phyloP scores from a whole-genome alignment of 37 sponge, comb jelly and placozoan species.

The Ephydatia muelleri region DNA sequence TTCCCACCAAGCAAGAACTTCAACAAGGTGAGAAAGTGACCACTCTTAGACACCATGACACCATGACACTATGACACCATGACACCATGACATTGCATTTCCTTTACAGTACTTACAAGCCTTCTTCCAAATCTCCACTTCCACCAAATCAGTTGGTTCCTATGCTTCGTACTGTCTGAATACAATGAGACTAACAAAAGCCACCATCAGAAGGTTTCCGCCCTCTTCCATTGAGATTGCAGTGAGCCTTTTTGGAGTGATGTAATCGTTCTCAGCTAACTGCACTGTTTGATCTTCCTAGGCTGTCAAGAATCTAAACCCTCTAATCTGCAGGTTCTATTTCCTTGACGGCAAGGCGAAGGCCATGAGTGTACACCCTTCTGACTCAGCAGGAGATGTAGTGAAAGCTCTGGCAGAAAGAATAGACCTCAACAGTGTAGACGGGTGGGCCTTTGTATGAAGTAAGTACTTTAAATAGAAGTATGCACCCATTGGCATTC shows the following conservation, averaged over 20 bases:
- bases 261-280: not conserved
- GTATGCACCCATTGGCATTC: not conserved
- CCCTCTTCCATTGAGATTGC: slow-evolving; percentile 94
- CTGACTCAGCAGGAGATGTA: slow-evolving; percentile 83
- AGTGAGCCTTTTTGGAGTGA: slow-evolving; percentile 52
- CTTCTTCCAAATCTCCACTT: slow-evolving; percentile 53
- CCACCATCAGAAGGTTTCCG: slow-evolving; percentile 71
- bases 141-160: slow-evolving; percentile 34
- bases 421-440: slow-evolving; percentile 87
- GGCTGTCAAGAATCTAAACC: slow-evolving; percentile 80
- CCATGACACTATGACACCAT: too few relatives aligned
- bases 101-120: slow-evolving; percentile 83
- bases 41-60: not conserved
- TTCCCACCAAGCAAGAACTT: slow-evolving; percentile 88
- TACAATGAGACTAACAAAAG: slow-evolving; percentile 75
- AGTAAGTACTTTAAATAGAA: slow-evolving; percentile 25
- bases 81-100: not conserved
- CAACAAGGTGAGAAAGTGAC: slow-evolving; percentile 87
- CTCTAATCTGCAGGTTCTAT: slow-evolving; percentile 93
- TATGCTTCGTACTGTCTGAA: slow-evolving; percentile 76
- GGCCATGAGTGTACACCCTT: slow-evolving; percentile 90
- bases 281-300: slow-evolving; percentile 10
- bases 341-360: slow-evolving; percentile 97
- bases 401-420: slow-evolving; percentile 79
- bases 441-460: slow-evolving; percentile 97